These are phyloP conservation scores for Allygus modestus DNA, from an alignment of 2,888 invertebrate genomes.

Conservation along the genomic window DNA sequence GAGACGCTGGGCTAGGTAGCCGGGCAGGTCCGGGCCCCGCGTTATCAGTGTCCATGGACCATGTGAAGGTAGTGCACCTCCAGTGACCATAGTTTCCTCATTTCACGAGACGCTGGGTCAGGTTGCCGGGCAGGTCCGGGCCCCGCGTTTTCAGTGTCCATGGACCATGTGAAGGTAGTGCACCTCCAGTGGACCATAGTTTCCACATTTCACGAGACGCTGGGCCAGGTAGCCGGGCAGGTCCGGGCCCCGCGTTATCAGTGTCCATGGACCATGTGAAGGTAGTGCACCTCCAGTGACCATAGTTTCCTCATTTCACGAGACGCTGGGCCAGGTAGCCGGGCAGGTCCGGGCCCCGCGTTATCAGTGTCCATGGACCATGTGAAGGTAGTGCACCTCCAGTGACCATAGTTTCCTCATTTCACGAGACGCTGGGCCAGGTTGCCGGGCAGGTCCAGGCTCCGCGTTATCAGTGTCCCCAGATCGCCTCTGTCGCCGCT, in stretches of 20 bases:
- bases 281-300: neutral
- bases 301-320: neutral
- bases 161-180: neutral
- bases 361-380: neutral
- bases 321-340: neutral
- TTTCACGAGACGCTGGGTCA: neutral
- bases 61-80: too few species aligned
- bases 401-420: neutral
- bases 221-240: neutral
- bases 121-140: neutral
- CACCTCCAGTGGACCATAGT: neutral
- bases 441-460: constrained; percentile 7
- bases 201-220: constrained; percentile 3
- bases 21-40: too few species aligned
- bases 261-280: neutral
- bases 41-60: too few species aligned
- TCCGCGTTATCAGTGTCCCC: constrained; percentile 50
- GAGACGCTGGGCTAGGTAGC: too few species aligned
- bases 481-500: constrained; percentile 39
- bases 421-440: constrained; percentile 12
- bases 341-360: too few species aligned
- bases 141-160: neutral
- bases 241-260: neutral
- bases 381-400: neutral
- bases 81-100: neutral